Evolutionary conservation across 2,888 invertebrate genomes (phyloP), one percentile per base, ranked within the genome.

Genomic region (Cremastinae sp.): DNA sequence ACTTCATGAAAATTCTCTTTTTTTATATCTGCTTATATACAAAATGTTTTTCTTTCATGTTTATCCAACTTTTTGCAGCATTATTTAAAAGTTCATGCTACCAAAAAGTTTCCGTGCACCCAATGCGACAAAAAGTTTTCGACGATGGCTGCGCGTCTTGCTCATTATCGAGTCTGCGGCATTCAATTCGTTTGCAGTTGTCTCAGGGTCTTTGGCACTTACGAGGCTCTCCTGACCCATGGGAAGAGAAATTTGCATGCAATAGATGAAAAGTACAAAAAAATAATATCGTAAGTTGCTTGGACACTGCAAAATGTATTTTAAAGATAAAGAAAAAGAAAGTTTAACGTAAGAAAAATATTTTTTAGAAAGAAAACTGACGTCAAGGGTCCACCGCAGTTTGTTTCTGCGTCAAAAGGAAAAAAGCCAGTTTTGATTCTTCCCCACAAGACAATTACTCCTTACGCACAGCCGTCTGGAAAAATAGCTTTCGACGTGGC

Each of bases 31-130:
- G n/a, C 4, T 4, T n/a, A 54, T 18, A 1, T 12, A 34, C 16
- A 36, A 12, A n/a, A 14, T 34, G 5, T n/a, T 49, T 59, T 20
- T 61, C 9, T 2, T 1, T 9, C 47, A 62, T 16, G 1, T 10
- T 12, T 10, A 14, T n/a, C 18, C 34, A 0, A 18, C 45, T 68
- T 43, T 34, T 36, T 64, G 12, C 78, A 90, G 90, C 90, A 90
- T 75, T 90, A 89, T 73, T 81, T 90, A 22, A 90, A 90, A 82
- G 90, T 90, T 16, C 90, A 90, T 45, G 90, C 90, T 0, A 87
- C 88, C 7, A 90, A 89, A 76, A 87, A 81, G n/a, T 88, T 87
- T 68, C 78, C 82, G 5, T 90, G 90, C 69, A 82, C 82, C 0
- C 80, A 80, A 22, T 90, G 90, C 66, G 81, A 86, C 0, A 90